phyloP scores from a whole-genome alignment of 2,113 vertebrate genomes.

The Lethenteron camtschaticum region DNA sequence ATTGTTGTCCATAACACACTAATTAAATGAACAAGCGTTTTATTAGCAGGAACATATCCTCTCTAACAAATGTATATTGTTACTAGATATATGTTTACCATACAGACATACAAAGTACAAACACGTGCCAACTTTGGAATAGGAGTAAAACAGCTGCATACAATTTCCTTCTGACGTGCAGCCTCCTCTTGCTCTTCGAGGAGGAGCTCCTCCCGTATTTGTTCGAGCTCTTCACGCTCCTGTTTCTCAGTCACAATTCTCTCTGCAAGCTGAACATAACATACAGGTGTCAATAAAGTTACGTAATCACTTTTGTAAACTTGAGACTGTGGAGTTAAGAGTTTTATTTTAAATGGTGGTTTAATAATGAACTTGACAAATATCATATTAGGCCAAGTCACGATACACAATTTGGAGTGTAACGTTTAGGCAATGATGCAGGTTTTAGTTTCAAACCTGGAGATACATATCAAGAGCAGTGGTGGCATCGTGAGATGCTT shows the following conservation, averaged over 20 bases:
- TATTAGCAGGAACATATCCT: no score
- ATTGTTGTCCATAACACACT: no score
- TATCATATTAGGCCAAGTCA: not conserved
- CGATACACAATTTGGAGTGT: no score
- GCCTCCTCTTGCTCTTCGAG: slow-evolving; percentile 44
- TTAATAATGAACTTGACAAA: not conserved
- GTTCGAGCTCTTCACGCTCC: slow-evolving; percentile 45
- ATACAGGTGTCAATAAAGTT: not conserved
- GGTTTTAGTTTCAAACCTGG: no score
- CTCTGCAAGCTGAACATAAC: slow-evolving; percentile 27
- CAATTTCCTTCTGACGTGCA: slow-evolving; percentile 30
- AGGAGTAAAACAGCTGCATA: slow-evolving; percentile 18
- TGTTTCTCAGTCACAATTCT: slow-evolving; percentile 29
- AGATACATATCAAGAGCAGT: no score
- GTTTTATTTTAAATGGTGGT: not conserved
- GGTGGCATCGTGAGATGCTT: no score
- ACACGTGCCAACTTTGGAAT: no score
- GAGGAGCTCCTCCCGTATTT: slow-evolving; percentile 39
- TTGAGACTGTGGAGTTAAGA: not conserved
- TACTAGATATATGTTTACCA: no score
- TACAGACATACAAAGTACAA: no score
- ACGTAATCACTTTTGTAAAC: slow-evolving; percentile 4
- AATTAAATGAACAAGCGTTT: no score
- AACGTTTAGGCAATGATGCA: no score
- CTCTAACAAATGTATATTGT: no score